Conservation (phyloP, 2,888 invertebrate species). For the Drosophila prostipennis region DNA sequence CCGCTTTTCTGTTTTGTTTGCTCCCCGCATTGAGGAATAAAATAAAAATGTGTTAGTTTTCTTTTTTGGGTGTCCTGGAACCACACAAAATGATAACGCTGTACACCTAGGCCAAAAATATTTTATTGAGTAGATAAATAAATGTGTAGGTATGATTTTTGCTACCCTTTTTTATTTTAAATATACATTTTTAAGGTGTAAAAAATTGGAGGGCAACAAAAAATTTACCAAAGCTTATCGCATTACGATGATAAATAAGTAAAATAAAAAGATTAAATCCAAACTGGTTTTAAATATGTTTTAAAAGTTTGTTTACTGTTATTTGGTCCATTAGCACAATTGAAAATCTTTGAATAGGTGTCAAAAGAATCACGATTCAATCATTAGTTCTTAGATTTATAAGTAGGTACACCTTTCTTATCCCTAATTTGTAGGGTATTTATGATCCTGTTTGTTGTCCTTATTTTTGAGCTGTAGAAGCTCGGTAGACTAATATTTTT, state of each 20-base stretch:
- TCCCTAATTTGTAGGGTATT: conserved; percentile 2
- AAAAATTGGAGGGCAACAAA: too few relatives aligned
- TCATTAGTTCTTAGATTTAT: not conserved
- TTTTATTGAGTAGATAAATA: not conserved
- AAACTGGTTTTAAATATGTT: too few relatives aligned
- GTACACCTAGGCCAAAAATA: not conserved
- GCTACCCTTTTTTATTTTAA: too few relatives aligned
- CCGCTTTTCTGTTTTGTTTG: conserved; percentile 14
- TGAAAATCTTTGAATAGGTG: not conserved
- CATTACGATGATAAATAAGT: too few relatives aligned
- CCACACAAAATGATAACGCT: not conserved
- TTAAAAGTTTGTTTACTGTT: not conserved
- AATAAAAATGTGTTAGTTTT: conserved; percentile 7
- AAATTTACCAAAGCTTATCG: too few relatives aligned
- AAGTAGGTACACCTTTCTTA: not conserved
- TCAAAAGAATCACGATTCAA: not conserved
- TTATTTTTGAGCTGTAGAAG: conserved; percentile 8
- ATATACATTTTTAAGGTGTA: too few relatives aligned
- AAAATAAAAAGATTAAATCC: not conserved
- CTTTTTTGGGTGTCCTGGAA: conserved; percentile 6
- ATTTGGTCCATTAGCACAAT: conserved; percentile 1
- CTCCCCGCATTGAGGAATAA: conserved; percentile 2
- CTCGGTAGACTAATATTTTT: conserved; percentile 48
- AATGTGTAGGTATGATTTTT: too few relatives aligned
- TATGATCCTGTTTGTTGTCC: not conserved